A percentile compares a stretch with the other conserved stretches of the same genome.
These are phyloP conservation scores for Eulemur mongoz DNA, from an alignment of 2,797 vertebrate genomes.

Conservation along the genomic window DNA sequence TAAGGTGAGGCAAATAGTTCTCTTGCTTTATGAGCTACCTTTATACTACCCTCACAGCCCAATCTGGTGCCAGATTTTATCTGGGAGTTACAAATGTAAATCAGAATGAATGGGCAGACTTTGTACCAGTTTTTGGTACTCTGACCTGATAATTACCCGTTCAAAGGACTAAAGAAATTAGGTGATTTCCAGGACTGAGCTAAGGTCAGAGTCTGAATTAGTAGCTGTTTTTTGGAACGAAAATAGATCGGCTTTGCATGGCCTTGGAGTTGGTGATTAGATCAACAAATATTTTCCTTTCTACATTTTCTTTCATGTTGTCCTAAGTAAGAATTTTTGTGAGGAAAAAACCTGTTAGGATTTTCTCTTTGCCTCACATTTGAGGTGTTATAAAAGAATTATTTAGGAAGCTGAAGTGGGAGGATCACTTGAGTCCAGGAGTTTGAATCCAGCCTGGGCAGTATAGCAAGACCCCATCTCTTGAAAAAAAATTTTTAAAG, in stretches of 20 bases:
- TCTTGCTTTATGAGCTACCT: not conserved
- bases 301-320: not conserved
- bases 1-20: not conserved
- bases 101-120: not conserved
- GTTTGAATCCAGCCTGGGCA: not conserved
- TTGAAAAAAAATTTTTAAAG: not conserved
- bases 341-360: not conserved
- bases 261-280: not conserved
- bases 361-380: not conserved
- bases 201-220: not conserved
- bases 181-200: not conserved
- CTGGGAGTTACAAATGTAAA: not conserved
- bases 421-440: not conserved
- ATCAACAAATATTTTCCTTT: not conserved
- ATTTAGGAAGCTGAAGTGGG: not conserved
- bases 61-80: not conserved
- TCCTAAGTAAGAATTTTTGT: not conserved
- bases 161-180: conserved; percentile 32
- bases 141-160: not conserved
- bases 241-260: not conserved
- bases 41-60: not conserved
- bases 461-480: not conserved
- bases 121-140: not conserved
- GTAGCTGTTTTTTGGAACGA: not conserved
- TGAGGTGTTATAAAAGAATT: conserved; percentile 1